A percentile compares a stretch with the other conserved stretches of the same genome.
phyloP scores from a whole-genome alignment of 2,797 vertebrate genomes.

The Tinamus major region DNA sequence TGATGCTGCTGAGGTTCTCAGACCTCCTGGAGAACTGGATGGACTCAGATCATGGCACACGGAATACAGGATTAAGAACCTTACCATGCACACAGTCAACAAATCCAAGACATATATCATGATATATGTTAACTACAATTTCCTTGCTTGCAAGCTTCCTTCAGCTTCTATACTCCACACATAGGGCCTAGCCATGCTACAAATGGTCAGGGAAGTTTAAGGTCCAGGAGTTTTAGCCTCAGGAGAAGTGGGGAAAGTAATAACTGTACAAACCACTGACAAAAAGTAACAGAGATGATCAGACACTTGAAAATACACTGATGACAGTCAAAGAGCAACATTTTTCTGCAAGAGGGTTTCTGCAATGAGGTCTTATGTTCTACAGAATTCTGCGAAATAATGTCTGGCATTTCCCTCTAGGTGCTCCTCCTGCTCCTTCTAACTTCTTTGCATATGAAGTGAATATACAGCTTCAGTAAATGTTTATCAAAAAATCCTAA shows the following conservation, averaged over 20 bases:
- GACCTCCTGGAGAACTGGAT: not conserved
- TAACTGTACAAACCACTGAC: not conserved
- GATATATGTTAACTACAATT: not conserved
- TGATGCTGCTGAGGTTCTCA: not conserved
- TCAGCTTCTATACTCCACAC: not conserved
- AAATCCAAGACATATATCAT: not conserved
- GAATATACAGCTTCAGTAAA: not conserved
- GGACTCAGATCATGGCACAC: not conserved
- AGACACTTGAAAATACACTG: not conserved
- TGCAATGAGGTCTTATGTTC: not conserved
- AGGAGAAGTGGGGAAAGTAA: rapidly evolving
- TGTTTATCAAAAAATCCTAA: not conserved
- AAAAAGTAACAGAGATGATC: not conserved
- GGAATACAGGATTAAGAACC: not conserved
- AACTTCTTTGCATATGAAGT: not conserved
- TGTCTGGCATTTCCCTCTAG: not conserved
- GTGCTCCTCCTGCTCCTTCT: not conserved
- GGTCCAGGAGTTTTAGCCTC: not conserved
- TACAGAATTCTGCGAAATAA: not conserved
- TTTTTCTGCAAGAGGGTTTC: not conserved
- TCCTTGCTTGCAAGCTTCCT: not conserved
- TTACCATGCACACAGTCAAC: not conserved
- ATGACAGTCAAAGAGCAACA: not conserved
- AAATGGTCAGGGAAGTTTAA: not conserved
- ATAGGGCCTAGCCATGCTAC: not conserved